Percentiles rank a stretch among this genome's conserved stretches.
phyloP scores from a whole-genome alignment of 1,140 invertebrate genomes.

The Steinernema feltiae region DNA sequence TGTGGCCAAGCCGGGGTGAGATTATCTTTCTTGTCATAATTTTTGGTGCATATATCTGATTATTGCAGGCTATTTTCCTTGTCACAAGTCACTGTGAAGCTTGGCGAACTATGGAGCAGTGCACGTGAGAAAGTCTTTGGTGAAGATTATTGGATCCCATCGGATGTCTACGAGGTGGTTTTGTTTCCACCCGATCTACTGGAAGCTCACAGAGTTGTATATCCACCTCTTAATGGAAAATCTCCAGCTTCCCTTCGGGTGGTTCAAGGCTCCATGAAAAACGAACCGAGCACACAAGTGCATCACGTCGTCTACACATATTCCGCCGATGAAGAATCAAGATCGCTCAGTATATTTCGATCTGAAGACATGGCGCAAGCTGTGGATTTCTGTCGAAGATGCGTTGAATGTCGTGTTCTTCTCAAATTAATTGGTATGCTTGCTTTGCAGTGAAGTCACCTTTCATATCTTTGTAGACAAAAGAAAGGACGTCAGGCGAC shows the following conservation, averaged over 20 bases:
- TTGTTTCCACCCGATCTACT: conserved; percentile 30
- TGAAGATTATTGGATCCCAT: conserved; percentile 36
- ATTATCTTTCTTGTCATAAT: conserved; percentile 1
- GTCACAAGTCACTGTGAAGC: conserved; percentile 28
- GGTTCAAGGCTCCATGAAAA: conserved; percentile 30
- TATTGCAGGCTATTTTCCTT: conserved; percentile 32
- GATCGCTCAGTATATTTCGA: conserved; percentile 24
- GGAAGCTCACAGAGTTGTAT: conserved; percentile 19
- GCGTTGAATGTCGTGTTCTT: conserved; percentile 26
- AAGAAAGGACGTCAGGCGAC: not conserved
- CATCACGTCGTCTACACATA: conserved; percentile 26
- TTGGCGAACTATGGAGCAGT: conserved; percentile 32
- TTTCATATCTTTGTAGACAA: conserved; percentile 13
- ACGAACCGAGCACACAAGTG: conserved; percentile 21
- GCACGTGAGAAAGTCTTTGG: conserved; percentile 28
- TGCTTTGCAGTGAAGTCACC: conserved; percentile 16
- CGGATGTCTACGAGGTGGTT: conserved; percentile 34
- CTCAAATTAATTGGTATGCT: conserved; percentile 24
- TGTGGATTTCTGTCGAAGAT: conserved; percentile 29
- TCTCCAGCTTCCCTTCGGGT: conserved; percentile 20
- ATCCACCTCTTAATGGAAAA: conserved; percentile 6
- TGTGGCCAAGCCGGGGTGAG: conserved; percentile 18
- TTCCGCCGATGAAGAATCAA: not conserved
- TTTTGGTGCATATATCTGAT: too few relatives aligned
- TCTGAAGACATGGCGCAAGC: conserved; percentile 34